phyloP scores from a whole-genome alignment of 1,140 invertebrate species.

The Drosophila pandora region DNA sequence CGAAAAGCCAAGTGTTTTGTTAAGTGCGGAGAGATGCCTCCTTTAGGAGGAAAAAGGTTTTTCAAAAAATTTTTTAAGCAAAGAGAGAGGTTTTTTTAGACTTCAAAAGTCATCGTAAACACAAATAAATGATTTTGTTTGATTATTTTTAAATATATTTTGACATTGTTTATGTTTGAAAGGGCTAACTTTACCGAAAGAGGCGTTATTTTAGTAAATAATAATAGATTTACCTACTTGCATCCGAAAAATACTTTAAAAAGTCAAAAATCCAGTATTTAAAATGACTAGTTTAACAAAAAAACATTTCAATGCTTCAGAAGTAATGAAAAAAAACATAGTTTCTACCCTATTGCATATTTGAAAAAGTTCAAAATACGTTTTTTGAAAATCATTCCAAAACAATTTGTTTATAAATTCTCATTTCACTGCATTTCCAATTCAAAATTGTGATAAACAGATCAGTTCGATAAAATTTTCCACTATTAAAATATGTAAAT shows the following conservation, averaged over 20 bases:
- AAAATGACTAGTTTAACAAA: no score
- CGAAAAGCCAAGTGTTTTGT: conserved; percentile 5
- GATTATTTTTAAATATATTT: background rate
- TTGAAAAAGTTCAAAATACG: no score
- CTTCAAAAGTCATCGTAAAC: conserved; percentile 5
- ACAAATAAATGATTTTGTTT: background rate
- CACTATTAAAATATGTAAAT: conserved; percentile 32
- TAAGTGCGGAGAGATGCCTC: conserved; percentile 8
- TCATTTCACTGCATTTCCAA: background rate
- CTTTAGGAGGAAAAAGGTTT: background rate
- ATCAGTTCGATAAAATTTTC: conserved; percentile 16
- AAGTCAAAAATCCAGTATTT: no score
- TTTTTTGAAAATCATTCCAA: background rate
- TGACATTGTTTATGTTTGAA: background rate
- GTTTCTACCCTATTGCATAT: no score
- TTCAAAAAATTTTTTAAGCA: conserved; percentile 4
- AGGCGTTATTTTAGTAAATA: no score
- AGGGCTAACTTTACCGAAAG: background rate
- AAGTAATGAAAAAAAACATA: no score
- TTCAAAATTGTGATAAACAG: conserved; percentile 1
- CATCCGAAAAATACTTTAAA: no score
- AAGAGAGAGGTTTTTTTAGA: background rate
- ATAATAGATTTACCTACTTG: no score
- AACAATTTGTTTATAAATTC: background rate
- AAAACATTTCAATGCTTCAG: no score